These are phyloP conservation scores for Melieria omissa DNA, from an alignment of 2,888 invertebrate genomes.

Conservation along the genomic window DNA sequence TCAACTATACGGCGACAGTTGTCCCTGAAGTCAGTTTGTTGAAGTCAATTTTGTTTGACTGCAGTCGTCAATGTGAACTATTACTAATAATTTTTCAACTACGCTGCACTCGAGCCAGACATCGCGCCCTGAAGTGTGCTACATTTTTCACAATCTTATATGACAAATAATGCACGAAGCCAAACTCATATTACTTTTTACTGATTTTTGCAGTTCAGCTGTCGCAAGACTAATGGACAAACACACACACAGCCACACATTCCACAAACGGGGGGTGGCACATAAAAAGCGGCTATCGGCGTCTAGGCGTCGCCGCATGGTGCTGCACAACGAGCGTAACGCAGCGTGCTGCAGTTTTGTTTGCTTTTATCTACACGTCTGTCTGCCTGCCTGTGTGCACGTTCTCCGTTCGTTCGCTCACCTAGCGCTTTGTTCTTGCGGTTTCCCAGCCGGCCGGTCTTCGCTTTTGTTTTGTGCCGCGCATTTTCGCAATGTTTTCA, in stretches of 20 bases:
- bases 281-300: not conserved
- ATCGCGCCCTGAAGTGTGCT: not conserved
- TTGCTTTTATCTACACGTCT: not conserved
- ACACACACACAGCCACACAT: not conserved
- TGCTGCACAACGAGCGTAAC: too few species aligned
- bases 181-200: not conserved
- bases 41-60: too few species aligned
- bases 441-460: not conserved
- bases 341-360: too few species aligned
- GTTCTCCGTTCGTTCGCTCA: not conserved
- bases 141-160: not conserved
- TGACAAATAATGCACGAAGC: too few species aligned
- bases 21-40: too few species aligned
- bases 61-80: too few species aligned
- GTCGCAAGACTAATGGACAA: not conserved
- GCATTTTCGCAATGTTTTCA: constrained; percentile 13
- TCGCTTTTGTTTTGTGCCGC: constrained; percentile 8
- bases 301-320: too few species aligned
- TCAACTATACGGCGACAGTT: too few species aligned
- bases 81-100: too few species aligned
- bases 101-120: not conserved
- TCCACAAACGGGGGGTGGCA: not conserved
- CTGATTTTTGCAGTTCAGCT: not conserved
- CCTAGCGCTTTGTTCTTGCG: not conserved
- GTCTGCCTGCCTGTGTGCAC: not conserved